A percentile compares a stretch with the other conserved stretches of the same genome.
Evolutionary conservation across 2,888 invertebrate genomes (phyloP).

Genomic region (Tetropium fuscum): DNA sequence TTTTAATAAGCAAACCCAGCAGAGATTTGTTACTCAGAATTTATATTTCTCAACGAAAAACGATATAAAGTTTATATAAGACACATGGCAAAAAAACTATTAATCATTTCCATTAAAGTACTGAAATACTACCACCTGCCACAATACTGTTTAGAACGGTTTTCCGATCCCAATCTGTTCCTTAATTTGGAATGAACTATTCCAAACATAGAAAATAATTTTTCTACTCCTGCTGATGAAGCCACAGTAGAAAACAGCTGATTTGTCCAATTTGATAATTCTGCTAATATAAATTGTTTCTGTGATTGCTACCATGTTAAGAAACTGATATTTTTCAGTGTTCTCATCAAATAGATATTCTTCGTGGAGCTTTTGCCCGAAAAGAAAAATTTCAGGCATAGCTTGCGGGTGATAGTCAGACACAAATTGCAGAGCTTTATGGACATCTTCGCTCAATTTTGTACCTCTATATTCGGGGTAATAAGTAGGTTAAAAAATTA

Average conservation of each 20-base stretch:
- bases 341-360: background rate
- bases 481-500: no score
- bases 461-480: no score
- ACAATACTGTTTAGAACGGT: background rate
- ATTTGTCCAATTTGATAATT: background rate
- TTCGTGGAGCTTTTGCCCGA: background rate
- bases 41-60: slow-evolving; percentile 8
- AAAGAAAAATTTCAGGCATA: no score
- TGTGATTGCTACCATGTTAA: slow-evolving; percentile 1
- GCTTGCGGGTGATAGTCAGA: no score
- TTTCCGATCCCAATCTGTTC: background rate
- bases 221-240: background rate
- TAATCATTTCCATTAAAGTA: slow-evolving; percentile 3
- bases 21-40: background rate
- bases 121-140: slow-evolving; percentile 4
- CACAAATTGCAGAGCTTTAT: no score
- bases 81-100: background rate
- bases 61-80: slow-evolving; percentile 6
- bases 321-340: slow-evolving; percentile 3
- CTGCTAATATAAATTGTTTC: slow-evolving; percentile 1
- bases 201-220: background rate
- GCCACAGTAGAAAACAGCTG: background rate
- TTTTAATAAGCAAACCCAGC: slow-evolving; percentile 7
- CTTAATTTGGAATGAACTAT: background rate
- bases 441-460: no score